Percentiles rank a stretch among this genome's conserved stretches.
These are phyloP conservation scores for Anthonomus grandis DNA, from an alignment of 1,140 invertebrate genomes.

Conservation along the genomic window DNA sequence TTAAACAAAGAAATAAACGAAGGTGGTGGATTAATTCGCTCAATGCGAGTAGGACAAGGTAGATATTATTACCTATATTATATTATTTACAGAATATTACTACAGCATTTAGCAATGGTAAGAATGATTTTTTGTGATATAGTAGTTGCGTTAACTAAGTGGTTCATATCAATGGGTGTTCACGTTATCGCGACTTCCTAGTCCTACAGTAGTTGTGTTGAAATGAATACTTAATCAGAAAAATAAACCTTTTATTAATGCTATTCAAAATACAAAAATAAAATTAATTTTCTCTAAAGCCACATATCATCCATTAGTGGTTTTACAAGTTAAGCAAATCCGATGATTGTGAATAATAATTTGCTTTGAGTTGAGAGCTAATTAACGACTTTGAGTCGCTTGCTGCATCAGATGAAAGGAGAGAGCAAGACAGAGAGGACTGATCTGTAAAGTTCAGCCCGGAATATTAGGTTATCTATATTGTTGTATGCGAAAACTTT, in stretches of 20 bases:
- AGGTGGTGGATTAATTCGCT: conserved; percentile 6
- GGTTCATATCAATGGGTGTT: neutral
- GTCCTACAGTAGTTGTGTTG: neutral
- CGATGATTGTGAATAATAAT: neutral
- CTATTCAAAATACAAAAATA: neutral
- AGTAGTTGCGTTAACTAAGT: neutral
- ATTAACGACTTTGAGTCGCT: neutral
- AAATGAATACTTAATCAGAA: neutral
- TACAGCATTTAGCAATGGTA: neutral
- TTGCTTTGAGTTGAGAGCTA: neutral
- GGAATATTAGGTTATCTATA: neutral
- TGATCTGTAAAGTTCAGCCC: neutral
- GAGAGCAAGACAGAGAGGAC: neutral
- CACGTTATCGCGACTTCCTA: neutral
- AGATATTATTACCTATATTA: neutral
- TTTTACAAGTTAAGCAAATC: neutral
- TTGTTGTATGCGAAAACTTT: neutral
- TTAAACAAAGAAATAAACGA: too few relatives aligned
- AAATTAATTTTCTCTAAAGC: too few relatives aligned
- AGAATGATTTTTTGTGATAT: neutral
- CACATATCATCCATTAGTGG: neutral
- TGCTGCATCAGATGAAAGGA: neutral
- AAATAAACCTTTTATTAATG: neutral
- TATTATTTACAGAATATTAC: conserved; percentile 1
- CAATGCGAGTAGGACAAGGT: conserved; percentile 4